A percentile compares a stretch with the other conserved stretches of the same genome.
Evolutionary conservation across 2,888 invertebrate genomes (phyloP).

Genomic region (Adineta ricciae): DNA sequence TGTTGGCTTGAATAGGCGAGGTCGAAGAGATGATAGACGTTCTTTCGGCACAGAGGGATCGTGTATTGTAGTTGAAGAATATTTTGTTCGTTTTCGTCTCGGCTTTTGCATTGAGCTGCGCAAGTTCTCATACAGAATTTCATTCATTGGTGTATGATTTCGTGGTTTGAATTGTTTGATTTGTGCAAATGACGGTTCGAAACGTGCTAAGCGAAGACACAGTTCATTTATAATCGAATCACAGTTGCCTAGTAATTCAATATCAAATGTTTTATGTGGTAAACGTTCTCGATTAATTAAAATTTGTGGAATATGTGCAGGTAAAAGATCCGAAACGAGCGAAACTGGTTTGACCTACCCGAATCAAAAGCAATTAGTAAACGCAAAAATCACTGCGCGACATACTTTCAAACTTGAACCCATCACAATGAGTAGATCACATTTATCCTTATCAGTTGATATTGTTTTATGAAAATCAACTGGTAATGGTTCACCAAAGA

Average conservation of each 20-base stretch:
- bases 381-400: too few relatives aligned
- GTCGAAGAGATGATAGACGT: neutral
- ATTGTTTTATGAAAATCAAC: conserved; percentile 75
- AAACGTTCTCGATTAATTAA: conserved; percentile 76
- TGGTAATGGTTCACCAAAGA: conserved; percentile 78
- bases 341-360: conserved; percentile 59
- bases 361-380: conserved; percentile 51
- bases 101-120: neutral
- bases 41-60: neutral
- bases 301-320: conserved; percentile 70
- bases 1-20: neutral
- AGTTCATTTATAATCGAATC: conserved; percentile 42
- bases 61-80: neutral
- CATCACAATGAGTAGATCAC: conserved; percentile 76
- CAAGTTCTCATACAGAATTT: neutral
- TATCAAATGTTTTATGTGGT: conserved; percentile 69
- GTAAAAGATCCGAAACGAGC: conserved; percentile 57
- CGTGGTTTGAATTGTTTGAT: neutral
- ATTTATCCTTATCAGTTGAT: conserved; percentile 67
- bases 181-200: neutral
- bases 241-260: conserved; percentile 70
- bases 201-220: conserved; percentile 19
- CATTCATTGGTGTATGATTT: neutral
- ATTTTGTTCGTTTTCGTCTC: neutral
- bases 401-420: conserved; percentile 68